These are phyloP conservation scores for Arizona elegans DNA, from an alignment of 2,113 vertebrate species.

Conservation along the genomic window DNA sequence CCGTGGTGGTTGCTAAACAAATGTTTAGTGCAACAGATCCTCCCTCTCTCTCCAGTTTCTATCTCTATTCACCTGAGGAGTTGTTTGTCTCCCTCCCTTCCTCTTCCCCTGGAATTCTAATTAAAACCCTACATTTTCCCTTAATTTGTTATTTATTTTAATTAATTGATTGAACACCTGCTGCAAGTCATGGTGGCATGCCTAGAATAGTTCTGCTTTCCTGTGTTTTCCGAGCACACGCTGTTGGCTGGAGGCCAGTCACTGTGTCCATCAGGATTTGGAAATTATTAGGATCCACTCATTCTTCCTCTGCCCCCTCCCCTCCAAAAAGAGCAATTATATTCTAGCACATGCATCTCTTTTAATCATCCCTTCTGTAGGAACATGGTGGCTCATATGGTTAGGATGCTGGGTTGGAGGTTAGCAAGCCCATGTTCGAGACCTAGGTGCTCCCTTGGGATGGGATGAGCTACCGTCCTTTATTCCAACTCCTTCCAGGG, in stretches of 20 bases:
- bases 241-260: neutral
- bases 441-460: neutral
- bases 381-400: neutral
- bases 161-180: conserved; percentile 15
- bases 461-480: neutral
- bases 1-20: neutral
- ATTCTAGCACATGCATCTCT: neutral
- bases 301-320: neutral
- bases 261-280: neutral
- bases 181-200: neutral
- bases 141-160: conserved; percentile 27
- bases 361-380: neutral
- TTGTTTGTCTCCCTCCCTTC: neutral
- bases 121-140: neutral
- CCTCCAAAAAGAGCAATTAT: neutral
- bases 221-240: neutral
- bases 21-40: neutral
- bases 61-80: neutral
- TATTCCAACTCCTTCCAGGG: neutral
- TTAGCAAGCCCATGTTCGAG: neutral
- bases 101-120: neutral
- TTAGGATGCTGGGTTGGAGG: neutral
- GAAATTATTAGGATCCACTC: neutral
- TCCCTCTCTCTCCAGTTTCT: neutral
- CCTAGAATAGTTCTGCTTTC: neutral